A percentile compares a stretch with the other conserved stretches of the same genome.
phyloP scores from a whole-genome alignment of 2,113 vertebrate species.

The Myotis davidii region DNA sequence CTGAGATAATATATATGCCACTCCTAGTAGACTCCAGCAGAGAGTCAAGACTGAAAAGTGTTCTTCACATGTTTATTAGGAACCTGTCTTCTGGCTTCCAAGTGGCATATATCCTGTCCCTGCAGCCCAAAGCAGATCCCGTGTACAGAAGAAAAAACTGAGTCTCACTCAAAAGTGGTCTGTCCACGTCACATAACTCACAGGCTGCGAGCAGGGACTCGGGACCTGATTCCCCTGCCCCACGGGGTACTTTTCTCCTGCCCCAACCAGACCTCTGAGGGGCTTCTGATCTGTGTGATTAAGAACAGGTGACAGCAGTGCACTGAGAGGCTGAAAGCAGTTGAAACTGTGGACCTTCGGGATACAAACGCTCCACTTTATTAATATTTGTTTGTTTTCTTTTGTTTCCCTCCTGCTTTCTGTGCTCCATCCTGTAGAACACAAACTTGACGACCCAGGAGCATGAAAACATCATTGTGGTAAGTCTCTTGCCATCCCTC shows the following conservation, averaged over 20 bases:
- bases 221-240: neutral
- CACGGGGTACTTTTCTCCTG: fast-evolving
- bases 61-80: neutral
- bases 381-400: neutral
- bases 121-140: neutral
- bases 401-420: neutral
- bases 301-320: fast-evolving
- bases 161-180: neutral
- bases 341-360: neutral
- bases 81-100: neutral
- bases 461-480: conserved; percentile 99
- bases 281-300: neutral
- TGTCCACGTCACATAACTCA: neutral
- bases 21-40: neutral
- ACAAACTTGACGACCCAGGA: conserved; percentile 96
- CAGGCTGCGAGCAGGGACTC: fast-evolving
- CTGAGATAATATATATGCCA: neutral
- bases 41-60: neutral
- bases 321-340: neutral
- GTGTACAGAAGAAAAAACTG: neutral
- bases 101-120: too few relatives aligned
- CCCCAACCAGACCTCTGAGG: neutral
- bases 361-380: neutral
- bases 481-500: conserved; percentile 82
- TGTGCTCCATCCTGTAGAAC: conserved; percentile 86